These are phyloP conservation scores for Crotalus horridus DNA, from an alignment of 2,113 vertebrate species.

Conservation along the genomic window DNA sequence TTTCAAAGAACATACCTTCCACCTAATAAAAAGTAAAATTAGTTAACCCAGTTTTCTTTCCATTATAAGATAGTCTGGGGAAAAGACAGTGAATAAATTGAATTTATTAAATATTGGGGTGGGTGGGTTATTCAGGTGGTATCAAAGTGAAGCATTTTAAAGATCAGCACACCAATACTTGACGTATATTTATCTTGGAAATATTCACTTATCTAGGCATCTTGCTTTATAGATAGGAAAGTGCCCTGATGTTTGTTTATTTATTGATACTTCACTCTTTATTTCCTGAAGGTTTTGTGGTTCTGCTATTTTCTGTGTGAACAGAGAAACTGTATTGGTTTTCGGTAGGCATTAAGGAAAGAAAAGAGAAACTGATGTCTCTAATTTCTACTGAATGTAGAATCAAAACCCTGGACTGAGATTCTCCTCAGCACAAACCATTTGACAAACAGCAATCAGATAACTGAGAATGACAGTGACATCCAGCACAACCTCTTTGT, in stretches of 20 bases:
- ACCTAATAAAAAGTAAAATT: conserved; percentile 27
- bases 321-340: background rate
- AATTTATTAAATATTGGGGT: background rate
- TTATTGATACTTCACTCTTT: background rate
- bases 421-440: background rate
- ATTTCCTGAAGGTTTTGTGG: background rate
- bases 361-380: background rate
- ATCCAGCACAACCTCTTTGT: conserved; percentile 14
- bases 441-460: conserved; percentile 17
- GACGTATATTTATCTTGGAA: background rate
- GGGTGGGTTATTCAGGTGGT: background rate
- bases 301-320: background rate
- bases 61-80: no score
- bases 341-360: background rate
- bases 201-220: background rate
- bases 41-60: background rate
- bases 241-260: background rate
- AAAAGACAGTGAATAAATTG: background rate
- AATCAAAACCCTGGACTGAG: background rate
- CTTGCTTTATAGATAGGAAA: background rate
- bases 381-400: background rate
- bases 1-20: background rate
- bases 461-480: conserved; percentile 10
- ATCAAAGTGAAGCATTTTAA: background rate
- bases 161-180: background rate